phyloP scores from a whole-genome alignment of 2,113 vertebrate genomes.

The Pandion haliaetus region DNA sequence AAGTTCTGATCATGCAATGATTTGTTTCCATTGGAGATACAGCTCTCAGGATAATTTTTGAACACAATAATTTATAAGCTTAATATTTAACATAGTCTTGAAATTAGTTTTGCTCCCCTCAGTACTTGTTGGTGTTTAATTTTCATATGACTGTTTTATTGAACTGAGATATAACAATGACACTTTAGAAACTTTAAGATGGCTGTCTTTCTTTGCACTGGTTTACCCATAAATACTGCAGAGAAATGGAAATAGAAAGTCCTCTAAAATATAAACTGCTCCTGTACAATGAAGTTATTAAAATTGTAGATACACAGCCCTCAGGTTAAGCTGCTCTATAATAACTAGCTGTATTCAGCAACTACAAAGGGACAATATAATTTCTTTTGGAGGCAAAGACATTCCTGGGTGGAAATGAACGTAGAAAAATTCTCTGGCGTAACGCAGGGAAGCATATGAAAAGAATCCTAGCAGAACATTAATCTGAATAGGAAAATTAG shows the following conservation, averaged over 20 bases:
- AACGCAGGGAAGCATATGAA: neutral
- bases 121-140: neutral
- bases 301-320: neutral
- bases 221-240: neutral
- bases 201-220: neutral
- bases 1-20: neutral
- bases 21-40: neutral
- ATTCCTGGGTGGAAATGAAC: neutral
- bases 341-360: slow-evolving; percentile 8
- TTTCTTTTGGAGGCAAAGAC: slow-evolving; percentile 13
- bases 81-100: neutral
- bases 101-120: neutral
- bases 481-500: neutral
- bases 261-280: neutral
- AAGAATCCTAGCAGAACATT: neutral
- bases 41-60: neutral
- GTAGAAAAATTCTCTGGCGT: neutral
- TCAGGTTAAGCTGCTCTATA: slow-evolving; percentile 25
- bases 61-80: neutral
- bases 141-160: neutral
- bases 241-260: neutral
- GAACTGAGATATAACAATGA: neutral
- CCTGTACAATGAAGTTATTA: slow-evolving; percentile 32
- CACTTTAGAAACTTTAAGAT: neutral
- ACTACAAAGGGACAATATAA: neutral